These are phyloP conservation scores for Scaeva pyrastri DNA, from an alignment of 2,888 invertebrate genomes.

Conservation along the genomic window DNA sequence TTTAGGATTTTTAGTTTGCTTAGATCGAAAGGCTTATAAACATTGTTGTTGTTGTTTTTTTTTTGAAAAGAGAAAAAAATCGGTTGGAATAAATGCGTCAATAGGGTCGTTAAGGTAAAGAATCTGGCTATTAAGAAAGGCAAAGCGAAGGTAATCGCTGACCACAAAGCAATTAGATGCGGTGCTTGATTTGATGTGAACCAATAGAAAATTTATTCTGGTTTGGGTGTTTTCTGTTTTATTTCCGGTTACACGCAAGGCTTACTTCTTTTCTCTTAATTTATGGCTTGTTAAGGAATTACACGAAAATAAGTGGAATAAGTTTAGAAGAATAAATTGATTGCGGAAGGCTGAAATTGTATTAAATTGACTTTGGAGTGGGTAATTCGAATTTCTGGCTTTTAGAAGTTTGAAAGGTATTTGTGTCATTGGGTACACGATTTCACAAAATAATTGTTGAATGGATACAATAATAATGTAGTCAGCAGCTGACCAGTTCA, in stretches of 20 bases:
- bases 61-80: constrained; percentile 33
- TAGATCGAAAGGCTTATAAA: constrained; percentile 11
- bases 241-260: constrained; percentile 48
- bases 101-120: constrained; percentile 59
- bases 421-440: no score
- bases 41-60: background rate
- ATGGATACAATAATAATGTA: no score
- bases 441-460: no score
- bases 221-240: constrained; percentile 43
- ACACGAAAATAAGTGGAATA: constrained; percentile 4
- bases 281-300: constrained; percentile 26
- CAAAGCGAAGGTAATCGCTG: constrained; percentile 58
- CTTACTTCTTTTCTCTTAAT: background rate
- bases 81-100: constrained; percentile 68
- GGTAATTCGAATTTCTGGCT: background rate
- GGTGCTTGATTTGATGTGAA: constrained; percentile 62
- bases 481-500: no score
- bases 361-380: background rate
- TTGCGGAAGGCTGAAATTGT: constrained; percentile 22
- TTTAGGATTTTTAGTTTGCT: constrained; percentile 43
- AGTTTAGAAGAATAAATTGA: constrained; percentile 11
- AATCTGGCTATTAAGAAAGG: constrained; percentile 33
- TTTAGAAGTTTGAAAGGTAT: no score
- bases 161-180: constrained; percentile 69
- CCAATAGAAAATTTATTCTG: constrained; percentile 47